Percentiles rank a stretch among this genome's conserved stretches.
These are phyloP conservation scores for Lissonota sp. DNA, from an alignment of 2,888 invertebrate species.

Conservation along the genomic window DNA sequence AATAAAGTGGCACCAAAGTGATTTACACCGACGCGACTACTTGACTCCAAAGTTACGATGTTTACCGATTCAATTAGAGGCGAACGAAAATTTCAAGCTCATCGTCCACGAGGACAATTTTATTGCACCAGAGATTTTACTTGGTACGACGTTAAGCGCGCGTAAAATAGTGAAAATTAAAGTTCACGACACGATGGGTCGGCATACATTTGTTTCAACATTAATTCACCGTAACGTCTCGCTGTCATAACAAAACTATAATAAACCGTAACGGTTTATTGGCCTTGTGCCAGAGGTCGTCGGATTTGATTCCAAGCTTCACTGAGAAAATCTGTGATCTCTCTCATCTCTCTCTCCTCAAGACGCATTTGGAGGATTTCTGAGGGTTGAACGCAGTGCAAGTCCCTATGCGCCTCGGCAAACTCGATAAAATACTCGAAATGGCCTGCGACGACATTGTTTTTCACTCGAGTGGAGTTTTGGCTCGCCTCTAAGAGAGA, in stretches of 20 bases:
- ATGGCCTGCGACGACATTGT: slow-evolving; percentile 70
- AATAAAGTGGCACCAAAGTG: slow-evolving; percentile 68
- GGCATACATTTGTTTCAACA: slow-evolving; percentile 82
- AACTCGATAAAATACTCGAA: slow-evolving; percentile 75
- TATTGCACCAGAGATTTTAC: no score
- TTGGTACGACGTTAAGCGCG: no score
- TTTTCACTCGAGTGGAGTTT: slow-evolving; percentile 59
- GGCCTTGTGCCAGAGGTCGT: slow-evolving; percentile 67
- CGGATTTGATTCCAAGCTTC: slow-evolving; percentile 50
- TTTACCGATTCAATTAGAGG: slow-evolving; percentile 83
- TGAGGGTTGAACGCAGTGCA: not conserved
- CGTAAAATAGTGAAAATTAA: not conserved
- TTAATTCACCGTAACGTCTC: slow-evolving; percentile 82
- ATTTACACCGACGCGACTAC: slow-evolving; percentile 80
- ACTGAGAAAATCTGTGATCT: slow-evolving; percentile 35
- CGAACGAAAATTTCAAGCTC: slow-evolving; percentile 46
- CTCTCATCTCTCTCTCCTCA: no score
- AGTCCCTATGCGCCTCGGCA: slow-evolving; percentile 46
- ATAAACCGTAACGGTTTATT: slow-evolving; percentile 76
- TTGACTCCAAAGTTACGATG: slow-evolving; percentile 82
- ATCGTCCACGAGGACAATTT: not conserved
- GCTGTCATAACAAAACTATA: slow-evolving; percentile 84
- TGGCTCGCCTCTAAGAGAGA: slow-evolving; percentile 32
- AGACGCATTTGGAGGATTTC: no score
- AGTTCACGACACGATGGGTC: slow-evolving; percentile 50